A percentile compares a stretch with the other conserved stretches of the same genome.
Evolutionary conservation across 1,140 invertebrate genomes (phyloP).

Genomic region (Lineus longissimus): DNA sequence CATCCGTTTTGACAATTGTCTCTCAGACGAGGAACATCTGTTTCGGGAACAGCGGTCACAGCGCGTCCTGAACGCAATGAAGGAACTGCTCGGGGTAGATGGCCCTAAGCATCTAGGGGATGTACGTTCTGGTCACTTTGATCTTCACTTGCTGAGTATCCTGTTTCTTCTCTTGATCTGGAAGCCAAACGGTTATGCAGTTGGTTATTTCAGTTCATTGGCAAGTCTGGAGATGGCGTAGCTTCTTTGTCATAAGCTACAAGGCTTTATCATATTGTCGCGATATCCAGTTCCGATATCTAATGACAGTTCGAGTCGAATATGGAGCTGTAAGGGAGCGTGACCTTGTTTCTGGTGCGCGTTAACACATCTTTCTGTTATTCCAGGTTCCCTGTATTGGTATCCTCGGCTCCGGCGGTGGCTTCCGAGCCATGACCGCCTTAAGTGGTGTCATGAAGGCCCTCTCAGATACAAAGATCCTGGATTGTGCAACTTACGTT

Average conservation of each 20-base stretch:
- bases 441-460: slow-evolving; percentile 56
- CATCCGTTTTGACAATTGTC: slow-evolving; percentile 42
- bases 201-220: too few species aligned
- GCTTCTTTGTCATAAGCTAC: too few species aligned
- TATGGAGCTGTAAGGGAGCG: too few species aligned
- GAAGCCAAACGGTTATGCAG: too few species aligned
- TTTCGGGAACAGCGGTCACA: slow-evolving; percentile 44
- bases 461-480: slow-evolving; percentile 46
- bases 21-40: slow-evolving; percentile 54
- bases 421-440: slow-evolving; percentile 57
- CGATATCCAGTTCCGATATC: too few species aligned
- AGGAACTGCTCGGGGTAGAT: slow-evolving; percentile 44
- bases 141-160: not conserved
- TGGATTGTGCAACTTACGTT: slow-evolving; percentile 54
- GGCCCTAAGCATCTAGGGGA: slow-evolving; percentile 39
- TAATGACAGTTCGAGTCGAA: too few species aligned
- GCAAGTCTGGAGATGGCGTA: too few species aligned
- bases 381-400: slow-evolving; percentile 53
- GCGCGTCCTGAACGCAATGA: slow-evolving; percentile 42
- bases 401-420: slow-evolving; percentile 57
- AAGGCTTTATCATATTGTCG: too few species aligned
- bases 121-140: slow-evolving; percentile 25
- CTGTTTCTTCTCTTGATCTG: not conserved
- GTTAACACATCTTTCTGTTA: too few species aligned
- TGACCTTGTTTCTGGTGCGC: too few species aligned